Percentiles rank a stretch among this genome's conserved stretches.
phyloP scores from a whole-genome alignment of 2,797 vertebrate genomes.

The Pipistrellus pygmaeus region DNA sequence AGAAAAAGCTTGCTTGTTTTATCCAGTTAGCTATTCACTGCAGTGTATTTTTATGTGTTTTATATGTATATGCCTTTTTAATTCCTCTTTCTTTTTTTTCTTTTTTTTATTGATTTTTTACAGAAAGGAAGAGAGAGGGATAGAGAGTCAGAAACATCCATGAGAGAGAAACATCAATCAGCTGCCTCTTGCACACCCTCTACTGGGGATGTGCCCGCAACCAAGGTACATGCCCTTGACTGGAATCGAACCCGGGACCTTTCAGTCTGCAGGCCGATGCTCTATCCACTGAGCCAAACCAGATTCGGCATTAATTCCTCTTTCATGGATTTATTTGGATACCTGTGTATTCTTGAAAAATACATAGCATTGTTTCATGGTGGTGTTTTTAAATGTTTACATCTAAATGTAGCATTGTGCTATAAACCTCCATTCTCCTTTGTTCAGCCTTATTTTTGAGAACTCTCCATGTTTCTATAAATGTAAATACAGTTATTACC shows the following conservation, averaged over 20 bases:
- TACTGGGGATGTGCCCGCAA: no score
- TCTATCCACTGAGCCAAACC: no score
- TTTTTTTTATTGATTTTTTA: no score
- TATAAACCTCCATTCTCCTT: neutral
- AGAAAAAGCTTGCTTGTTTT: neutral
- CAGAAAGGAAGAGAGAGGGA: no score
- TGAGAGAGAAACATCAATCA: no score
- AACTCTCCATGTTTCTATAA: neutral
- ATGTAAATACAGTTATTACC: neutral
- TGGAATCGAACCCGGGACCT: no score
- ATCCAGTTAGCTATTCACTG: neutral
- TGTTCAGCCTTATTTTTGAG: neutral
- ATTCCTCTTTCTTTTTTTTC: neutral
- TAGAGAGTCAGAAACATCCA: no score
- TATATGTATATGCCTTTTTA: neutral
- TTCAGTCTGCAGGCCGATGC: no score
- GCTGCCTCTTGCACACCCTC: no score
- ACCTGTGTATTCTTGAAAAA: slow-evolving; percentile 45
- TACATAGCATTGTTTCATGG: neutral
- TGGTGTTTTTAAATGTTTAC: neutral
- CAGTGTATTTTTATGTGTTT: neutral
- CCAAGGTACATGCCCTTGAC: no score
- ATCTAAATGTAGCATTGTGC: neutral
- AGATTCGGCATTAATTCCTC: neutral
- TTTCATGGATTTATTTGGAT: neutral